These are phyloP conservation scores for Enteromius thamalakanensis DNA, from an alignment of 2,797 vertebrate species.

Conservation along the genomic window DNA sequence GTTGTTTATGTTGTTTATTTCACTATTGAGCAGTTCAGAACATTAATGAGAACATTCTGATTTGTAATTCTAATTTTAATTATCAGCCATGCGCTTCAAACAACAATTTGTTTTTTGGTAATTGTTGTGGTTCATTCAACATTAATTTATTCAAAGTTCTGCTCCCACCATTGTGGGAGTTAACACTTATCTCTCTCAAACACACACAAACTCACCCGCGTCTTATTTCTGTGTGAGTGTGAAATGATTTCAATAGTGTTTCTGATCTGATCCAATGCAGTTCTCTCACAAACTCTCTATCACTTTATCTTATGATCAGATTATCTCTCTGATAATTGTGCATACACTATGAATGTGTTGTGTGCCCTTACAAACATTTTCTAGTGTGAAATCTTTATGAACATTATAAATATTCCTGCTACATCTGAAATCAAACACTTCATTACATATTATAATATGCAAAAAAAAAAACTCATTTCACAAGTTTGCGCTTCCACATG, in stretches of 20 bases:
- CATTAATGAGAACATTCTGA: background rate
- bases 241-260: background rate
- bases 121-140: background rate
- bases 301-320: background rate
- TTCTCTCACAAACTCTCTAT: background rate
- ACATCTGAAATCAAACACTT: background rate
- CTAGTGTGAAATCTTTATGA: background rate
- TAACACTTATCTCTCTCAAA: background rate
- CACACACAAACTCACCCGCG: background rate
- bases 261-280: background rate
- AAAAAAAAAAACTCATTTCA: no score
- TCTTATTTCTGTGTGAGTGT: background rate
- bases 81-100: background rate
- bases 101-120: background rate
- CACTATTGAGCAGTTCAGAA: background rate
- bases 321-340: background rate
- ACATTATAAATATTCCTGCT: background rate
- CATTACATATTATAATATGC: no score
- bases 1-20: background rate
- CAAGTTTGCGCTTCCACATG: no score
- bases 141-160: conserved; percentile 30
- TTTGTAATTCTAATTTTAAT: background rate
- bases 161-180: background rate
- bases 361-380: background rate
- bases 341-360: background rate